Evolutionary conservation across 2,888 invertebrate species (phyloP), one percentile per base, ranked within the genome.

Genomic region (Papilio gigon): DNA sequence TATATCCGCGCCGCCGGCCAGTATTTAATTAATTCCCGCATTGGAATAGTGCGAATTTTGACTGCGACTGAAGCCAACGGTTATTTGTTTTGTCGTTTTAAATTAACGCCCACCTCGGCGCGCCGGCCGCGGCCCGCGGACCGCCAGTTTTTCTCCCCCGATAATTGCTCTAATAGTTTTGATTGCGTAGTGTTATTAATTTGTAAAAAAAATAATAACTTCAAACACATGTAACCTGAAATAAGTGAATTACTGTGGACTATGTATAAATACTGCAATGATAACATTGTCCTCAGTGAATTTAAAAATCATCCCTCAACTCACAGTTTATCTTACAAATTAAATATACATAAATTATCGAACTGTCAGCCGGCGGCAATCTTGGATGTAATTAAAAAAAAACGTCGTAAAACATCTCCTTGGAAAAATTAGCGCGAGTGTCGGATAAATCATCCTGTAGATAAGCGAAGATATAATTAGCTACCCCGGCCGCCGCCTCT

Each of bases 71-170:
- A 91, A 89, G 89, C 86, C 84, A 82, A 85, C 84, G 84, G 86
- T 87, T 90, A 89, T 91, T 91, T 89, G 91, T 89, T 90, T 88
- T 89, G 90, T 86, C 90, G 86, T 91, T 92, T 92, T 90, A 90
- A 75, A 91, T 92, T 88, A 90, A 88, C 87, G 87, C 75, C 71
- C 86, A 87, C 75, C 71, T 71, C 72, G 70, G 74, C 75, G 76
- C 75, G 75, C 75, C 53, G 30, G 74, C 75, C 68, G 47, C 71
- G 73, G 74, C 74, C 65, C 63, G 72, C 68, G 73, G 68, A 75
- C 77, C 74, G 72, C 72, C 60, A 67, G 58, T 60, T 68, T 64
- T 44, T 50, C 47, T 40, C 65, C 69, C 61, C 60, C 42, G 69
- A n/a, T 53, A 62, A 68, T 50, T 53, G 60, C 40, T 50, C 67